Evolutionary conservation across 2,888 invertebrate species (phyloP).

Genomic region (Perizoma affinitatum): DNA sequence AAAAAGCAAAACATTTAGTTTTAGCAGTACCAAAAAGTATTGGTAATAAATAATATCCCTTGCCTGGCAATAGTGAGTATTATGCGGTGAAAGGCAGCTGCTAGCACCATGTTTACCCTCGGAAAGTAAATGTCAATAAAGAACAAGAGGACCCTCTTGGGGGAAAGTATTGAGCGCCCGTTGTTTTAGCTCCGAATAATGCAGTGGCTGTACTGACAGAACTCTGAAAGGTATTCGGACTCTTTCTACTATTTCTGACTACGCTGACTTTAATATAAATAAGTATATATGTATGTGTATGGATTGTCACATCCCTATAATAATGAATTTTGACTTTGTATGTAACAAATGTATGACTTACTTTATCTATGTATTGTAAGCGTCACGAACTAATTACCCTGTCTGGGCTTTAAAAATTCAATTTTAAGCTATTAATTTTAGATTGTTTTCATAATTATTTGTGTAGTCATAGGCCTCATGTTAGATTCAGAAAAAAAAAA

Average conservation of each 20-base stretch:
- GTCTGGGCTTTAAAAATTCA: no score
- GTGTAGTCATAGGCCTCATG: no score
- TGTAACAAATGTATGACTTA: no score
- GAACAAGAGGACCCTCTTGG: constrained; percentile 68
- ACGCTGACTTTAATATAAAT: constrained; percentile 1
- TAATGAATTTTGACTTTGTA: no score
- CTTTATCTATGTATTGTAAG: no score
- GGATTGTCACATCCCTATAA: no score
- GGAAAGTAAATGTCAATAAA: constrained; percentile 83
- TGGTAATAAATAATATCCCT: constrained; percentile 52
- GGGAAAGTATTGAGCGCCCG: constrained; percentile 61
- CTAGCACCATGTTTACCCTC: constrained; percentile 73
- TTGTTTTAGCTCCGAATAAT: constrained; percentile 60
- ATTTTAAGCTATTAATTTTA: no score
- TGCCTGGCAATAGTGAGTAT: constrained; percentile 38
- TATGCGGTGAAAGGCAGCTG: constrained; percentile 57
- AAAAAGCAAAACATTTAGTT: constrained; percentile 12
- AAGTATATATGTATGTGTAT: neutral
- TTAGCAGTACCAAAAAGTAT: constrained; percentile 43
- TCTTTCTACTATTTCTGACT: constrained; percentile 8
- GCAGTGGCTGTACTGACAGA: constrained; percentile 39
- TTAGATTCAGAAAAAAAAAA: no score
- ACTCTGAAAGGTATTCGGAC: constrained; percentile 15
- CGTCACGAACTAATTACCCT: no score
- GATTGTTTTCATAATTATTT: no score